Base-by-base conservation (phyloP, 2,888 invertebrate species). In the Eurytoma adleriae region DNA sequence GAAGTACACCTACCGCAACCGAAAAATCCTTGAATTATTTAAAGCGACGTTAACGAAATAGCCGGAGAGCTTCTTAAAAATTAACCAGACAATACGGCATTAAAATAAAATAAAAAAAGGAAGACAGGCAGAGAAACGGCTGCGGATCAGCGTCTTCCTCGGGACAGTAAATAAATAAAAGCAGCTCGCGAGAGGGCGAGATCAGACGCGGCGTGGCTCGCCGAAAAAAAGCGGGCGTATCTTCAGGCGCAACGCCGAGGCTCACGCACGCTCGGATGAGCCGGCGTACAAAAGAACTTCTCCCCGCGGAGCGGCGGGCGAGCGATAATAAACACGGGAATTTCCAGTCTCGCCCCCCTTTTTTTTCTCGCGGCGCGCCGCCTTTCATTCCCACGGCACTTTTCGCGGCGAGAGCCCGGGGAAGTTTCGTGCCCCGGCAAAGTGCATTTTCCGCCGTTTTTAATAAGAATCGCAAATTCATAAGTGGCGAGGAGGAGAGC, bases 381-480 rank as follows among this genome's bases (percentile, higher is more conserved):
- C 64, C n/a, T 40, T 40, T 64, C 48, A 18, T 40, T 48, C 18
- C 40, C 64, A 40, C 64, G 10, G 7, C 18, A 40, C 40, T 48
- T 59, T n/a, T 50, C 18, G 24, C 71, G 7, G n/a, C 57, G 16
- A 52, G 24, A 54, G 67, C 10, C 2, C 4, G 54, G 14, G 54
- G 54, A 54, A n/a, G 54, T n/a, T 68, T 76, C 61, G 14, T 40
- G 40, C 14, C 56, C 27, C 16, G 59, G 59, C 52, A 18, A 24
- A 27, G 68, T 56, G 69, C 48, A 48, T 73, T 79, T 73, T 73
- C 54, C 68, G 61, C 54, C 30, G 78, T 50, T 62, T 79, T 79
- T 73, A 79, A 79, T 73, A 73, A 79, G 59, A 79, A 73, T 79
- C 68, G 50, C 71, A 40, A 72, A 72, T 67, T 40, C 40, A 59